phyloP scores from a whole-genome alignment of 2,888 invertebrate genomes.

The Eristalinus aeneus region DNA sequence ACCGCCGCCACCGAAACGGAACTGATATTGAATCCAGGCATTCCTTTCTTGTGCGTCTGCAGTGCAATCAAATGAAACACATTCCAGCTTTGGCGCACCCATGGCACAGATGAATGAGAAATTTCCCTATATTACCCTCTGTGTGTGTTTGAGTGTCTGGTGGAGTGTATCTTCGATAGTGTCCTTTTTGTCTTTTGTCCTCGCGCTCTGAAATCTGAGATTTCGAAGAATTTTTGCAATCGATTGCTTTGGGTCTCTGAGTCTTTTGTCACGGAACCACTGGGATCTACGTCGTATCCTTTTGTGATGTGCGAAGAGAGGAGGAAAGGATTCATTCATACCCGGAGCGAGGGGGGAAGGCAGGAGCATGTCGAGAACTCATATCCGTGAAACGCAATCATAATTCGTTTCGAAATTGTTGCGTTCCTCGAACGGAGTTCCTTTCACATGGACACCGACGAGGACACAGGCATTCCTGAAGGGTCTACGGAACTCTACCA shows the following conservation, averaged over 20 bases:
- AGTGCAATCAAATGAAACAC: constrained; percentile 56
- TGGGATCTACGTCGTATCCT: background rate
- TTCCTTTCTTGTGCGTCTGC: constrained; percentile 28
- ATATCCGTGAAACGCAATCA: background rate
- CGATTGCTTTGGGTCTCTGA: constrained; percentile 38
- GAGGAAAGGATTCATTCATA: background rate
- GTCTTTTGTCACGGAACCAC: constrained; percentile 20
- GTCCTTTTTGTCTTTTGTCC: constrained; percentile 34
- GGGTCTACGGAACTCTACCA: background rate
- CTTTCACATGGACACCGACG: background rate
- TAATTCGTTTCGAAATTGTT: background rate
- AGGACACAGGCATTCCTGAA: background rate
- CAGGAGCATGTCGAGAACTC: background rate
- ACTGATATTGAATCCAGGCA: constrained; percentile 8
- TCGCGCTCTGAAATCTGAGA: constrained; percentile 27
- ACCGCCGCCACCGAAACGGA: background rate
- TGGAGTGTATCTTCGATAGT: background rate
- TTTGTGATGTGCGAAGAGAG: background rate
- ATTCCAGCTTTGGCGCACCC: constrained; percentile 39
- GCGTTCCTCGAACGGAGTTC: background rate
- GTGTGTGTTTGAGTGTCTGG: background rate
- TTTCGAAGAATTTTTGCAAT: constrained; percentile 34
- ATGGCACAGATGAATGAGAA: constrained; percentile 22
- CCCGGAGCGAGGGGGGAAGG: background rate
- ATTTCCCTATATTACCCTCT: constrained; percentile 23